phyloP scores from a whole-genome alignment of 2,888 invertebrate genomes.

The Trilocha varians region DNA sequence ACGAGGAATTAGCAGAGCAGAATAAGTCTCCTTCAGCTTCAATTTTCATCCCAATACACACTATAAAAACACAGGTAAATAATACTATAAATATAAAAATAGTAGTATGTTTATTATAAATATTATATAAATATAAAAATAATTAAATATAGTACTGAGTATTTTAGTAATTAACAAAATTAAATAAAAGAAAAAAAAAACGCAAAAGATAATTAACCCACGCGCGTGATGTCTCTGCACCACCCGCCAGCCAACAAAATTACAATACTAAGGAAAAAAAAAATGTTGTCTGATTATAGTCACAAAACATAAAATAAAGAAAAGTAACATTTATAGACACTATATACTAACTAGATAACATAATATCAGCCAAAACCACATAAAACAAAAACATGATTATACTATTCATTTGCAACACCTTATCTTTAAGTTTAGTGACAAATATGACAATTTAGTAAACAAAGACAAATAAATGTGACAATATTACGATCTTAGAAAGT shows the following conservation, averaged over 20 bases:
- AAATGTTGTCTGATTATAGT: too few species aligned
- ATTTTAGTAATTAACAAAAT: not conserved
- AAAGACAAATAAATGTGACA: too few species aligned
- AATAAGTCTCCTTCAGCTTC: not conserved
- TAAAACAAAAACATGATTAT: too few species aligned
- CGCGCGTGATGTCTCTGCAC: not conserved
- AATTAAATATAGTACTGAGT: not conserved
- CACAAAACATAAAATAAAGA: too few species aligned
- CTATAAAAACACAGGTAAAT: not conserved
- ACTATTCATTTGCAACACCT: too few species aligned
- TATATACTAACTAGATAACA: too few species aligned
- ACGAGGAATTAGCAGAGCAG: not conserved
- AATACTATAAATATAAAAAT: not conserved
- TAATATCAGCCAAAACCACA: too few species aligned
- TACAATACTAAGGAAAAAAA: not conserved
- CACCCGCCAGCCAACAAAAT: conserved; percentile 1
- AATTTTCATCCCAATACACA: not conserved
- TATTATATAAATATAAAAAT: not conserved
- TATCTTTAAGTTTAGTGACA: too few species aligned
- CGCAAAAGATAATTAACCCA: not conserved
- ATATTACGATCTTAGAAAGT: too few species aligned
- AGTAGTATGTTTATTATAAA: not conserved
- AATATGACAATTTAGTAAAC: too few species aligned
- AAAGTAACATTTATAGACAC: too few species aligned
- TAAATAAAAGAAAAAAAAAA: not conserved